phyloP scores from a whole-genome alignment of 2,113 vertebrate genomes.

The Morone chrysops region DNA sequence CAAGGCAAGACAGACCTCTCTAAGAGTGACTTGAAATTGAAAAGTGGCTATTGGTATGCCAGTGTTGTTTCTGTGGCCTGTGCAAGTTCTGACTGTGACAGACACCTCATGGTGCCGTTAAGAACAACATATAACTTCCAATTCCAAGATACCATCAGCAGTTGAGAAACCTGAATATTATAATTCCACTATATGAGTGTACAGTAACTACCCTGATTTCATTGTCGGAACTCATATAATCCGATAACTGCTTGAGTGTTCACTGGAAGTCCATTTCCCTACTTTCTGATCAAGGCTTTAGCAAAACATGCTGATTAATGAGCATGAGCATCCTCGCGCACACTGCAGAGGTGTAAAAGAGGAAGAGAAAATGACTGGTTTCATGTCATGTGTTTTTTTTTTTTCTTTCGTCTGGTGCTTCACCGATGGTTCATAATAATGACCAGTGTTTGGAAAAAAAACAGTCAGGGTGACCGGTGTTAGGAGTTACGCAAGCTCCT shows the following conservation, averaged over 20 bases:
- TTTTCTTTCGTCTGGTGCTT: slow-evolving; percentile 7
- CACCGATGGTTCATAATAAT: slow-evolving; percentile 19
- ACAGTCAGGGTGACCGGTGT: background rate
- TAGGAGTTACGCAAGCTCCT: background rate
- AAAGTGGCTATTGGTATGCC: background rate
- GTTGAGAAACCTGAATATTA: background rate
- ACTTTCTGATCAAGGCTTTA: background rate
- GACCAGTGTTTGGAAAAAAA: background rate
- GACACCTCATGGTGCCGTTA: background rate
- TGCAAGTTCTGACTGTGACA: too few relatives aligned
- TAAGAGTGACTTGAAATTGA: background rate
- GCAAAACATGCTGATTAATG: background rate
- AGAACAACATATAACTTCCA: background rate
- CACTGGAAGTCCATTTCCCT: background rate
- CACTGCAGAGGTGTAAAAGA: slow-evolving; percentile 33
- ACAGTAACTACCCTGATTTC: background rate
- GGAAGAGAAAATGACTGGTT: slow-evolving; percentile 52
- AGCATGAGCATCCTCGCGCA: background rate
- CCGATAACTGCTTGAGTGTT: background rate
- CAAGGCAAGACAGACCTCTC: background rate
- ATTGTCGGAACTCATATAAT: background rate
- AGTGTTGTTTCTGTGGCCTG: background rate
- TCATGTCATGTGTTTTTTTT: slow-evolving; percentile 28
- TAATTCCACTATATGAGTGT: background rate
- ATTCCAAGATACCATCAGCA: background rate